Base-by-base conservation (phyloP, 2,888 invertebrate genomes). In the Psylliodes chrysocephalus region DNA sequence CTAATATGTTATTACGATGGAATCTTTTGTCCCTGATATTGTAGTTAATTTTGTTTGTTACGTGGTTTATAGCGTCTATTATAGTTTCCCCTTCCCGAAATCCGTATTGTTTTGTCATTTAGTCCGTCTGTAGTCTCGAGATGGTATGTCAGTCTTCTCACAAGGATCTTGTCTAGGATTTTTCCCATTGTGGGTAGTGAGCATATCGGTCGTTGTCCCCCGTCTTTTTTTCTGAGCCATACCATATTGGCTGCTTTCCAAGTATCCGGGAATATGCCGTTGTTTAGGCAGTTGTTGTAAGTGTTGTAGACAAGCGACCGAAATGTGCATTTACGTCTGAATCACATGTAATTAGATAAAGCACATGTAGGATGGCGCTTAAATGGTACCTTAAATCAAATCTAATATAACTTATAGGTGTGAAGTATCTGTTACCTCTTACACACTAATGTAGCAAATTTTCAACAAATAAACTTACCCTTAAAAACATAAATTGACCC, bases 121-220 rank as follows among this genome's bases (percentile, higher is more conserved):
- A 74, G 56, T 18, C 56, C 59, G 2, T 68, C 70, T 15, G 52
- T 61, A 3, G 67, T 70, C 33, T 65, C 68, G 2, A 74, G 30
- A 18, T 63, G 61, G 40, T 63, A 47, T 8, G 54, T 30, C 22
- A 78, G 47, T 52, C 76, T 69, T n/a, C 49, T 56, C 35, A 67
- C 68, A 19, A 76, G 51, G n/a, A 77, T 7, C 44, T 69, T 71
- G 60, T 78, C 77, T 4, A 73, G 63, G 0, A 77, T 52, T 61
- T 75, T 78, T 0, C 73, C 76, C n/a, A 74, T 12, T 12, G 67
- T 64, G 17, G 71, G 69, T 12, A 75, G 61, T 33, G 78, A 57
- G 56, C 75, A 72, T 8, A 77, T 71, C 7, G 75, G 75, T 30
- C 75, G 65, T n/a, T 63, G 63, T 6, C 69, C 70, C 5, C 68